phyloP scores from a whole-genome alignment of 2,888 invertebrate species.

The Brenthis ino region DNA sequence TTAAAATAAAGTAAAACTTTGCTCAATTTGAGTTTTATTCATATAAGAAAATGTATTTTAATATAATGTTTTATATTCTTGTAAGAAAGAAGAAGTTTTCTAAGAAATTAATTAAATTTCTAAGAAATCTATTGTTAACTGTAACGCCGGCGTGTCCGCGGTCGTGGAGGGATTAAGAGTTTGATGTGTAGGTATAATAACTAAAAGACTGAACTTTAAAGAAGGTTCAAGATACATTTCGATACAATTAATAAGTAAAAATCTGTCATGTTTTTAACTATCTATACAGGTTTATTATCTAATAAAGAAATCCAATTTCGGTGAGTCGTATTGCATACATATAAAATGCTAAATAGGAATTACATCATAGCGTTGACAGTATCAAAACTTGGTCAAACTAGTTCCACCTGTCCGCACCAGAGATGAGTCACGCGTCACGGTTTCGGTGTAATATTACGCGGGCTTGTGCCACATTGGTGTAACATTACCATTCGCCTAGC shows the following conservation, averaged over 20 bases:
- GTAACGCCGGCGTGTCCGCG: too few species aligned
- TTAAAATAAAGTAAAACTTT: conserved; percentile 8
- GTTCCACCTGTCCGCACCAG: conserved; percentile 22
- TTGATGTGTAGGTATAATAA: too few species aligned
- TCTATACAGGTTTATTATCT: too few species aligned
- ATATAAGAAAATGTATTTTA: not conserved
- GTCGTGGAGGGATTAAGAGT: too few species aligned
- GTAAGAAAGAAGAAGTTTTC: too few species aligned
- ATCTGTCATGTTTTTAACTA: too few species aligned
- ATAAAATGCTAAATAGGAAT: not conserved
- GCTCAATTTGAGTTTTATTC: not conserved
- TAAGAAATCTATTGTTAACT: too few species aligned
- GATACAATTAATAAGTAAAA: not conserved
- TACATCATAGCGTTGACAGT: conserved; percentile 7
- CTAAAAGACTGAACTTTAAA: too few species aligned
- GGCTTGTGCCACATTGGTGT: conserved; percentile 26
- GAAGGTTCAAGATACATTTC: too few species aligned
- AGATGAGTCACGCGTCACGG: conserved; percentile 30
- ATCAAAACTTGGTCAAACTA: conserved; percentile 24
- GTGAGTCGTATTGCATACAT: too few species aligned
- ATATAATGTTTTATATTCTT: too few species aligned
- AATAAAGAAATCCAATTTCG: not conserved
- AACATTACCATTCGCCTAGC: conserved; percentile 25
- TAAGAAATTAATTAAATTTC: too few species aligned
- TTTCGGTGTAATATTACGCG: conserved; percentile 31